These are phyloP conservation scores for Brachypteracias leptosomus DNA, from an alignment of 2,113 vertebrate genomes.

Conservation along the genomic window DNA sequence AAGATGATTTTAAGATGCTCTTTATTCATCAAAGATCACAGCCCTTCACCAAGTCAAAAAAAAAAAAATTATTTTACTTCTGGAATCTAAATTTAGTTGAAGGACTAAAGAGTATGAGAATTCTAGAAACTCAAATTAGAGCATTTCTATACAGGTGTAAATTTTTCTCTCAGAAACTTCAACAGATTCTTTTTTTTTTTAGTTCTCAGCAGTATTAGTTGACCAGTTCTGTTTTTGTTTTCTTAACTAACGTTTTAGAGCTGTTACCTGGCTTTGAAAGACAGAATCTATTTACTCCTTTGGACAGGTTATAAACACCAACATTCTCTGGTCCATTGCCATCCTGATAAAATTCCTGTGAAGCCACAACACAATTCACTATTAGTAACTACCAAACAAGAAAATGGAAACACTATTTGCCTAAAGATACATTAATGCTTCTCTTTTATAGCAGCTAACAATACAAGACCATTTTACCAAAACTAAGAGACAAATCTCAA, in stretches of 20 bases:
- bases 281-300: slow-evolving; percentile 97
- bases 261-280: slow-evolving; percentile 95
- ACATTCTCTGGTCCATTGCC: slow-evolving; percentile 96
- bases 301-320: slow-evolving; percentile 95
- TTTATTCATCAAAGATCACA: not conserved
- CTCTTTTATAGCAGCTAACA: not conserved
- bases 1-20: not conserved
- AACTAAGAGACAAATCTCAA: not conserved
- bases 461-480: not conserved
- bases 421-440: not conserved
- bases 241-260: not conserved
- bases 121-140: not conserved
- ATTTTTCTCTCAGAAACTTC: not conserved
- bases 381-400: not conserved
- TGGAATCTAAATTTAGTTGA: not conserved
- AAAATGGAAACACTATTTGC: not conserved
- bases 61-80: not conserved
- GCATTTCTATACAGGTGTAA: not conserved
- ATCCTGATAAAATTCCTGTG: slow-evolving; percentile 97
- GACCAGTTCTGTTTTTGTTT: not conserved
- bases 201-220: not conserved
- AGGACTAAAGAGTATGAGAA: not conserved
- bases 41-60: not conserved
- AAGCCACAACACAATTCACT: slow-evolving; percentile 27
- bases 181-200: not conserved